phyloP scores from a whole-genome alignment of 2,888 invertebrate genomes.

The Galeopsomyia nigrocyanea region DNA sequence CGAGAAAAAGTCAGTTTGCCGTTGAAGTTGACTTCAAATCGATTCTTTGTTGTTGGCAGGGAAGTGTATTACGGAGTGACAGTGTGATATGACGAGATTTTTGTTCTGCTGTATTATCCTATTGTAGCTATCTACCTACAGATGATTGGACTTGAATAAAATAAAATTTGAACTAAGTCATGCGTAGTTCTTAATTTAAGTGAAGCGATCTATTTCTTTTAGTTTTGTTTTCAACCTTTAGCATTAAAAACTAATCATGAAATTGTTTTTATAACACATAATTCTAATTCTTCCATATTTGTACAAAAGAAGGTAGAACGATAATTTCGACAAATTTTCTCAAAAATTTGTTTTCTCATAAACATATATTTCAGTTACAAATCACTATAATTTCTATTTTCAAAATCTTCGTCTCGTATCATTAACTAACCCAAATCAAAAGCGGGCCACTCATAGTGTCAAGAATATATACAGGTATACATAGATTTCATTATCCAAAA shows the following conservation, averaged over 20 bases:
- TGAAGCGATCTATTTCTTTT: too few relatives aligned
- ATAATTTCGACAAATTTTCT: not conserved
- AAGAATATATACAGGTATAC: too few relatives aligned
- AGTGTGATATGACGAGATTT: too few relatives aligned
- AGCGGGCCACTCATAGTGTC: too few relatives aligned
- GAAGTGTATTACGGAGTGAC: not conserved
- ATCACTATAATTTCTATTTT: not conserved
- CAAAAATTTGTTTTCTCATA: not conserved
- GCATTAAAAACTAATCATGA: not conserved
- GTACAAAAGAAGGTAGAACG: not conserved
- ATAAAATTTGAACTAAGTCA: too few relatives aligned
- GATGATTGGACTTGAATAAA: too few relatives aligned
- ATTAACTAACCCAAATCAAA: too few relatives aligned
- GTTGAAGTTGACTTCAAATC: conserved; percentile 13
- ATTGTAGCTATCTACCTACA: too few relatives aligned
- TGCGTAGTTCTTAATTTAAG: too few relatives aligned
- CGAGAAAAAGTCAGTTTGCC: not conserved
- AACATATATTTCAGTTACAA: not conserved
- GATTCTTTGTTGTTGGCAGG: not conserved
- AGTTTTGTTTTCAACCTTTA: not conserved
- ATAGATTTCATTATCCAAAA: too few relatives aligned
- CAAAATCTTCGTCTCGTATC: not conserved
- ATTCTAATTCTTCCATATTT: not conserved
- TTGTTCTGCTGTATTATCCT: too few relatives aligned
- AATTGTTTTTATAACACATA: not conserved